Conservation (phyloP, 2,797 vertebrate species). For the Leucoraja ocellata region DNA sequence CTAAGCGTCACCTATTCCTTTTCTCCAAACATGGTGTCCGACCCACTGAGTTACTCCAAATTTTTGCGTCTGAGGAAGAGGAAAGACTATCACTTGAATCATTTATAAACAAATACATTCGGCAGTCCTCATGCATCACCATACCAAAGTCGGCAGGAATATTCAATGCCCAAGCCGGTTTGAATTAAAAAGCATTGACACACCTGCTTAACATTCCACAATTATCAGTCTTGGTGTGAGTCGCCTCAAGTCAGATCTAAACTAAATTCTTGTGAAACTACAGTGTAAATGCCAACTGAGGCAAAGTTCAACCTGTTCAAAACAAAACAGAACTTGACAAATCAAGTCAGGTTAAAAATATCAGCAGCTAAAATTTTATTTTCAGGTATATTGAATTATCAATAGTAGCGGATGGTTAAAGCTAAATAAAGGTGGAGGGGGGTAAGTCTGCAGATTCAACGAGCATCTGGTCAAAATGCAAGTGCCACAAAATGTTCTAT, state of each 20-base stretch:
- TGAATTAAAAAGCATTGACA: background rate
- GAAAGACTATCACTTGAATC: background rate
- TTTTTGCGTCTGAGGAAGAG: background rate
- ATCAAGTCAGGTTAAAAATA: too few species aligned
- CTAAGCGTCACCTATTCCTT: too few species aligned
- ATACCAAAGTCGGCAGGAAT: background rate
- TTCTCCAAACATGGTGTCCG: too few species aligned
- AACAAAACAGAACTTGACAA: background rate
- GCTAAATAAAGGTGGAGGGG: background rate
- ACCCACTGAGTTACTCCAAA: too few species aligned
- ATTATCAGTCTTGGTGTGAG: background rate
- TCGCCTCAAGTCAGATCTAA: background rate
- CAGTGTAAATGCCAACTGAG: too few species aligned
- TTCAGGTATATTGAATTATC: background rate
- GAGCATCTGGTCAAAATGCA: background rate
- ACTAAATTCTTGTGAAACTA: background rate
- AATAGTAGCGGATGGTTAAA: background rate
- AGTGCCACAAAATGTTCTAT: background rate
- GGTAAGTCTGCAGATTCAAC: too few species aligned
- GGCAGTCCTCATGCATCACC: background rate
- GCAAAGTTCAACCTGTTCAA: conserved; percentile 13
- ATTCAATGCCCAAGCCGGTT: background rate
- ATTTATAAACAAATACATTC: background rate
- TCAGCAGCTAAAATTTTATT: too few species aligned
- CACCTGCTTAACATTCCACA: background rate